Conservation (phyloP, 2,113 vertebrate species). For the Sylvicapra grimmia region DNA sequence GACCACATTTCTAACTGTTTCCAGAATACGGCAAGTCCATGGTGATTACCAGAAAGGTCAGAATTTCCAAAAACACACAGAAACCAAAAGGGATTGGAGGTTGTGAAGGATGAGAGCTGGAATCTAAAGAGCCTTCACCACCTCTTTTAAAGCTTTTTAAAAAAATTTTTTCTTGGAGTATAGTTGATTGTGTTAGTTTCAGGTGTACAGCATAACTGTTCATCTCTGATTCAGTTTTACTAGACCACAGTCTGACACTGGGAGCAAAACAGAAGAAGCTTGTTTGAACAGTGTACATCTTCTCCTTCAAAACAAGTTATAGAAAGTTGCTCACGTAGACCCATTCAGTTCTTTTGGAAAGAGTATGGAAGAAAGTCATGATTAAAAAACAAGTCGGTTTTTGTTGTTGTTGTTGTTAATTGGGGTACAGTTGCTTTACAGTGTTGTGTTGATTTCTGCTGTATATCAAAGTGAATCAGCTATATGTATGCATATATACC, state of each 20-base stretch:
- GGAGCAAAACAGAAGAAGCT: neutral
- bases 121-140: neutral
- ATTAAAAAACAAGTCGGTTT: neutral
- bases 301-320: neutral
- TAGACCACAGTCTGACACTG: neutral
- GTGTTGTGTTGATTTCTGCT: neutral
- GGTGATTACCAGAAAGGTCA: neutral
- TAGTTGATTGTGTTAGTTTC: neutral
- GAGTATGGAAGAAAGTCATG: neutral
- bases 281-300: neutral
- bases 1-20: slow-evolving; percentile 37
- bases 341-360: neutral
- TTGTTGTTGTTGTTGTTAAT: neutral
- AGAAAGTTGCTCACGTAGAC: neutral
- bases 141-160: neutral
- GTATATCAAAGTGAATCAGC: neutral
- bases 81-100: neutral
- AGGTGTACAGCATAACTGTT: neutral
- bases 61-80: neutral
- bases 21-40: neutral
- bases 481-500: neutral
- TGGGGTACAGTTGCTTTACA: neutral
- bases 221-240: neutral
- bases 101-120: neutral
- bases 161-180: neutral